phyloP scores from a whole-genome alignment of 2,797 vertebrate genomes.

The Sebastes dallii region DNA sequence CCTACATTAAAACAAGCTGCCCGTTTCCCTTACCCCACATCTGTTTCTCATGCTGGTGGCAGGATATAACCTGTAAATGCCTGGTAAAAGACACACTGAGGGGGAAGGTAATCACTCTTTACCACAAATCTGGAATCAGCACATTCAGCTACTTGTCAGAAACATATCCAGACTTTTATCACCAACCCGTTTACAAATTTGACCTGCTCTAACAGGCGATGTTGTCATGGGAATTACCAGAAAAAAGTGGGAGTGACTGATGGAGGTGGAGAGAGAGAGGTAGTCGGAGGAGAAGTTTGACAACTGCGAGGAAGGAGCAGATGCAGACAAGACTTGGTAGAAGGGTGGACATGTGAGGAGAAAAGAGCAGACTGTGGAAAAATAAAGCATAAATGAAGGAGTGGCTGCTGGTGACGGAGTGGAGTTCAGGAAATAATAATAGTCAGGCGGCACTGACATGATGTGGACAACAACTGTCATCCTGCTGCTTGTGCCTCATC shows the following conservation, averaged over 20 bases:
- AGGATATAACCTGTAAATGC: constrained; percentile 75
- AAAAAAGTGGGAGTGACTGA: constrained; percentile 49
- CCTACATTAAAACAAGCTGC: constrained; percentile 55
- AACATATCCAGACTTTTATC: constrained; percentile 30
- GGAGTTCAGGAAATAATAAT: constrained; percentile 42
- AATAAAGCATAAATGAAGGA: constrained; percentile 43
- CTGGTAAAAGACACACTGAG: constrained; percentile 42
- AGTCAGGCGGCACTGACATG: constrained; percentile 48
- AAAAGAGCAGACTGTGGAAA: constrained; percentile 41
- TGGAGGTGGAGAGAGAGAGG: constrained; percentile 41
- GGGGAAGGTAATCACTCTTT: constrained; percentile 35
- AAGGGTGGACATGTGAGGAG: constrained; percentile 26
- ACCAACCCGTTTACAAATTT: constrained; percentile 1
- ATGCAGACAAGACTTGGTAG: not conserved
- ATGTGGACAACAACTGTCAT: constrained; percentile 73
- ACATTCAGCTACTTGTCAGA: constrained; percentile 41
- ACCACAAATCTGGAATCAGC: constrained; percentile 45
- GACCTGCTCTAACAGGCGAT: not conserved
- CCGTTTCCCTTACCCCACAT: constrained; percentile 70
- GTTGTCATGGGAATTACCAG: constrained; percentile 52
- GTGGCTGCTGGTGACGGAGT: constrained; percentile 38
- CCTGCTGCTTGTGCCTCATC: constrained; percentile 67
- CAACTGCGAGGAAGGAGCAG: constrained; percentile 27
- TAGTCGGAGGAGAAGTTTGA: constrained; percentile 24
- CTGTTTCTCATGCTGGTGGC: constrained; percentile 76